Base-by-base conservation (phyloP, 2,888 invertebrate species). In the Tricholauxania praeusta region DNA sequence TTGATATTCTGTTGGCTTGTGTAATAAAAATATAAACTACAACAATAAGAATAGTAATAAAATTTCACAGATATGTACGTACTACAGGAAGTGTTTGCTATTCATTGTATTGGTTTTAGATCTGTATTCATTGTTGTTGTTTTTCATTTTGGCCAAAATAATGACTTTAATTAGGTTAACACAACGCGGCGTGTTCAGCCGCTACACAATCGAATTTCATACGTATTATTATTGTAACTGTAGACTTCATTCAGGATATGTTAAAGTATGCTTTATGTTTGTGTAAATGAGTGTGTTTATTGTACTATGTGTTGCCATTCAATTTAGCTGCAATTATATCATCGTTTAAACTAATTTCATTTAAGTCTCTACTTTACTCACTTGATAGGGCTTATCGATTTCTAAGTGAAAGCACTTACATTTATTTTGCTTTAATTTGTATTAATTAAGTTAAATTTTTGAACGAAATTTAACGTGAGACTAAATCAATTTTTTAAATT, bases 281-380 rank as follows among this genome's bases (percentile, higher is more conserved):
- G 28, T 17, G 55, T 17, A 15, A 28, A 28, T 57, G 49, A 49
- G 22, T 47, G 19, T 48, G 49, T 68, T 49, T 3, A 55, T 15
- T 49, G 28, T 14, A n/a, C n/a, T n/a, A 39, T 60, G 48, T 22
- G 63, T n/a, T 64, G 52, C 51, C 62, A 72, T 52, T 51, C 65
- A 72, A 72, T 66, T 72, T 66, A 53, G 52, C 17, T 53, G 72
- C 66, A 72, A 67, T 72, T 72, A 72, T 72, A 66, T 67, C 47
- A 62, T 67, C 66, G 62, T 67, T 72, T 66, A 60, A 67, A 66
- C 66, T 72, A 39, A 72, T 67, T 67, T 66, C 48, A 39, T 60
- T 28, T 12, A 7, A 48, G 59, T n/a, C 71, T 53, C n/a, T 22
- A 10, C 59, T 22, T 1, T 8, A 28, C 3, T 47, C 52, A n/a